Conservation (phyloP, 2,888 invertebrate genomes). For the Tinea semifulvella region DNA sequence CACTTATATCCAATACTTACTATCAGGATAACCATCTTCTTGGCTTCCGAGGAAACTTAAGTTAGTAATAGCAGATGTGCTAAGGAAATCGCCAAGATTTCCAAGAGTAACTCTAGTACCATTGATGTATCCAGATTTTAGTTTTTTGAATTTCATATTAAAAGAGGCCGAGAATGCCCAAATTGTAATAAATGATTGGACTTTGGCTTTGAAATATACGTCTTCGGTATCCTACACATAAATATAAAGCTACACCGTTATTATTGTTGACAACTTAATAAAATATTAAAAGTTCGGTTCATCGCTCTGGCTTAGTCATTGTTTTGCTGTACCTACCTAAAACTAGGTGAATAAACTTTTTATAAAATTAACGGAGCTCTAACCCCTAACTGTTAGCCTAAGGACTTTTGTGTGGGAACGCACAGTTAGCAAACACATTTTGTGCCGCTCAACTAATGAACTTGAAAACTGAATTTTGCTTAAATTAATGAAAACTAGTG, state of each 20-base stretch:
- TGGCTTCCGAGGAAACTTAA: constrained; percentile 94
- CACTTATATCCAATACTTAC: too few species aligned
- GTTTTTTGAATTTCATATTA: too few species aligned
- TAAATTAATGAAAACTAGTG: too few species aligned
- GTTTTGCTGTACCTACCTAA: background rate
- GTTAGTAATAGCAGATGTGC: constrained; percentile 97
- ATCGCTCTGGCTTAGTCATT: background rate
- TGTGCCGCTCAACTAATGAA: too few species aligned
- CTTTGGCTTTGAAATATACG: too few species aligned
- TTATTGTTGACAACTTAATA: constrained; percentile 1
- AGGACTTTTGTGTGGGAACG: too few species aligned
- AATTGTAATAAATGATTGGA: too few species aligned
- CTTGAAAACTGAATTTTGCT: too few species aligned
- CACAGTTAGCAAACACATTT: too few species aligned
- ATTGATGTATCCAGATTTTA: constrained; percentile 98
- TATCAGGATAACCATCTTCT: constrained; percentile 91
- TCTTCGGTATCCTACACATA: too few species aligned
- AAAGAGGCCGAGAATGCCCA: too few species aligned
- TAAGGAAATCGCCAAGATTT: constrained; percentile 93
- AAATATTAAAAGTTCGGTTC: constrained; percentile 6
- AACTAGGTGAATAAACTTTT: constrained; percentile 6
- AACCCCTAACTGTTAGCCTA: background rate
- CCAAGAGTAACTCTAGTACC: constrained; percentile 98
- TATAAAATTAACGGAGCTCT: background rate
- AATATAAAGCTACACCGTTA: too few species aligned